Evolutionary conservation across 2,888 invertebrate genomes (phyloP).

Genomic region (Antheraea yamamai): DNA sequence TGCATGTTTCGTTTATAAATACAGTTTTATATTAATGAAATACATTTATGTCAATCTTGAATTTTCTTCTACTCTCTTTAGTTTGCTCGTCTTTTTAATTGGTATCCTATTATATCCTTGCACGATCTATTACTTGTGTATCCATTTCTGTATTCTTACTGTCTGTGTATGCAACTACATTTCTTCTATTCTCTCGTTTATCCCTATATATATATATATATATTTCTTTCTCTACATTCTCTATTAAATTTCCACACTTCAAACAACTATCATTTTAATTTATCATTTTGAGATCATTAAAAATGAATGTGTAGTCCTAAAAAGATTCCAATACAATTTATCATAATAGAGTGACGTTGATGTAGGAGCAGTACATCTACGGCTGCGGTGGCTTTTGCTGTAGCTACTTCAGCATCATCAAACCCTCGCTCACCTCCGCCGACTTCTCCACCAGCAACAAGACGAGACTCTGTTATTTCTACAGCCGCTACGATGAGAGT

Average conservation of each 20-base stretch:
- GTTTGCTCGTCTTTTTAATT: background rate
- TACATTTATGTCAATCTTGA: background rate
- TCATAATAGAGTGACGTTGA: constrained; percentile 26
- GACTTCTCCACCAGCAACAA: constrained; percentile 73
- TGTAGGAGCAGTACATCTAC: constrained; percentile 91
- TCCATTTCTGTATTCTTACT: background rate
- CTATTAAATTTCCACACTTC: background rate
- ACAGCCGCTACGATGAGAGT: constrained; percentile 97
- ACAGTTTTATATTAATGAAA: background rate
- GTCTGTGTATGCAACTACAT: background rate
- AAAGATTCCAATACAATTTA: background rate
- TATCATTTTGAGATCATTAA: background rate
- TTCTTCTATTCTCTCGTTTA: background rate
- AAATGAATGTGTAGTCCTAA: background rate
- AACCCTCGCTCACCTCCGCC: constrained; percentile 87
- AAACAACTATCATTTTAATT: background rate
- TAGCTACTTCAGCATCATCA: constrained; percentile 93
- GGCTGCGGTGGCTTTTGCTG: constrained; percentile 95
- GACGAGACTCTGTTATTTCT: constrained; percentile 89
- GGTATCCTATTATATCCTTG: background rate
- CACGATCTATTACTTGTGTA: constrained; percentile 7
- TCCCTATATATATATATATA: background rate
- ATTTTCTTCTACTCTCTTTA: background rate
- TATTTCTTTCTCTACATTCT: background rate
- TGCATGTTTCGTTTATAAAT: constrained; percentile 11